phyloP scores from a whole-genome alignment of 2,888 invertebrate species.

The Stenchaetothrips biformis region DNA sequence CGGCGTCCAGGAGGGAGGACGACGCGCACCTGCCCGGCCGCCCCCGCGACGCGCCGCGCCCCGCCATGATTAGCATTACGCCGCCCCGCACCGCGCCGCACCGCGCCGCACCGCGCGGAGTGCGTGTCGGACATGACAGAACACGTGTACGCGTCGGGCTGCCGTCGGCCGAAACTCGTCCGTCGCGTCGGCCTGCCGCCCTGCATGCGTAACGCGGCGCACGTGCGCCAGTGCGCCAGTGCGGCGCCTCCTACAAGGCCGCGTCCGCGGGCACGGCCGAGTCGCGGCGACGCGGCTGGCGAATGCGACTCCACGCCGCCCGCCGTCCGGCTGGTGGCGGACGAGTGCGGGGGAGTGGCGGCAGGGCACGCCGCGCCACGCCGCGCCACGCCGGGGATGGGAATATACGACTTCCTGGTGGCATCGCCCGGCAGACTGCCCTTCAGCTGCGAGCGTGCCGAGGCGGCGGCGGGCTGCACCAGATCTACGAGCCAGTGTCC shows the following conservation, averaged over 20 bases:
- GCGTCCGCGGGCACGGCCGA: no score
- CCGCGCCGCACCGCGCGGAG: neutral
- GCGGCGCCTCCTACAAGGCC: no score
- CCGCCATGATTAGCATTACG: neutral
- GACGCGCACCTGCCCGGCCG: neutral
- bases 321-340: no score
- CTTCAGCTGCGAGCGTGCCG: no score
- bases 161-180: neutral
- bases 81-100: neutral
- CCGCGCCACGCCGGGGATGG: no score
- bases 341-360: no score
- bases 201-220: no score
- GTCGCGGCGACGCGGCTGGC: no score
- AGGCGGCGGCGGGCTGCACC: neutral
- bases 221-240: neutral
- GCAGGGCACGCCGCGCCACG: no score
- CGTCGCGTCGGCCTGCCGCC: no score
- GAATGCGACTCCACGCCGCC: no score
- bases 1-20: no score
- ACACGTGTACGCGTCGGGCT: constrained; percentile 19
- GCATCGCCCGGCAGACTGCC: neutral
- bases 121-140: constrained; percentile 8
- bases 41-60: neutral
- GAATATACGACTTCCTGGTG: constrained; percentile 7
- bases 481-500: neutral